Evolutionary conservation across 30 jellyfish, hydroid and myxozoan genomes (phyloP).

Genomic region (Hydractinia echinata): DNA sequence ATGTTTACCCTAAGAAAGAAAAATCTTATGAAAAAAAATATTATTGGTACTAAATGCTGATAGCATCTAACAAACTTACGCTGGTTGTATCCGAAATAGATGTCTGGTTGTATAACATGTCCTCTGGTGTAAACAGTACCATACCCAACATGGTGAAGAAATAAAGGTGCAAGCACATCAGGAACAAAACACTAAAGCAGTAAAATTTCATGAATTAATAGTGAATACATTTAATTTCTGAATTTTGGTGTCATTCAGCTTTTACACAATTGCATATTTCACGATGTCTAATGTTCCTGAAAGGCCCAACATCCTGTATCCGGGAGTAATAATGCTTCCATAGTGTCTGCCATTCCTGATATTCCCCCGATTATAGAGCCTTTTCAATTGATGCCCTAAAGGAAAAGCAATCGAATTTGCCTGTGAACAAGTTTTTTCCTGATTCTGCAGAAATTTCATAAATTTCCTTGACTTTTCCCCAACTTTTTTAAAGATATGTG

Average conservation of each 20-base stretch:
- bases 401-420: no score
- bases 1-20: not conserved
- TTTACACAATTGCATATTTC: not conserved
- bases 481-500: no score
- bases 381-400: no score
- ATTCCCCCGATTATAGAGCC: no score
- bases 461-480: no score
- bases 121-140: conserved; percentile 73
- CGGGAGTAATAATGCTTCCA: no score
- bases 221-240: not conserved
- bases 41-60: no score
- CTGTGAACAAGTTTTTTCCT: no score
- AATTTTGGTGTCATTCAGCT: not conserved
- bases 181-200: conserved; percentile 69
- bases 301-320: no score
- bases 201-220: not conserved
- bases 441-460: no score
- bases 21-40: no score
- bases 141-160: conserved; percentile 96
- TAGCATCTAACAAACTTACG: not conserved
- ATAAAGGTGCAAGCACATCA: conserved; percentile 72
- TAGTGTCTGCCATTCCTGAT: no score
- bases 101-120: conserved; percentile 19
- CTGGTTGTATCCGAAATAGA: not conserved
- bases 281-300: not conserved